Conservation (phyloP, 2,888 invertebrate species). For the Ophion slaviceki region DNA sequence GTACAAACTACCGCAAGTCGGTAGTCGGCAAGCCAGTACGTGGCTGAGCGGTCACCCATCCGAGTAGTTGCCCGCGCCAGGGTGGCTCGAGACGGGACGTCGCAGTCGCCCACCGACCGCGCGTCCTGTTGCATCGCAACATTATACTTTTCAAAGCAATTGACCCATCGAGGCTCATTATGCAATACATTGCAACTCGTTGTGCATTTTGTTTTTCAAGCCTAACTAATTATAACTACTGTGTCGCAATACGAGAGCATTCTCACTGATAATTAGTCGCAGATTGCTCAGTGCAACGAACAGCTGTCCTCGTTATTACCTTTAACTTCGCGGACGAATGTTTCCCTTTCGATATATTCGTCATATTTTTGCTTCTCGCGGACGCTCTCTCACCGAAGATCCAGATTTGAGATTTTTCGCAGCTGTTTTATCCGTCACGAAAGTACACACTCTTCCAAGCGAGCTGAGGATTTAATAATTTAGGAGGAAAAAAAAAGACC, state of each 20-base stretch:
- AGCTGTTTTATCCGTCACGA: neutral
- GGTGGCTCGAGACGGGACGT: neutral
- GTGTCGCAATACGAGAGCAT: slow-evolving; percentile 16
- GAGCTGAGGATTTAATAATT: neutral
- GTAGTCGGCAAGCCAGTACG: neutral
- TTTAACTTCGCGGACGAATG: slow-evolving; percentile 85
- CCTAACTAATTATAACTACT: slow-evolving; percentile 37
- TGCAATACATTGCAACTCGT: slow-evolving; percentile 2
- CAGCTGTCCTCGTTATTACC: slow-evolving; percentile 80
- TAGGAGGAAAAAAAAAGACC: neutral
- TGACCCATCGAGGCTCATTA: slow-evolving; percentile 14
- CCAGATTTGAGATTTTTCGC: neutral
- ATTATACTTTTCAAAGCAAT: neutral
- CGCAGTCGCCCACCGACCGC: neutral
- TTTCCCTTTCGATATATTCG: slow-evolving; percentile 85
- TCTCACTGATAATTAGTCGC: slow-evolving; percentile 22
- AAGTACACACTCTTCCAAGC: neutral
- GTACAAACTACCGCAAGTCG: neutral
- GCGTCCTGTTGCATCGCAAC: neutral
- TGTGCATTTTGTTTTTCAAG: slow-evolving; percentile 27
- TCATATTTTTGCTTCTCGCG: slow-evolving; percentile 81
- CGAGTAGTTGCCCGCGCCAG: neutral
- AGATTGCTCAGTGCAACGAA: slow-evolving; percentile 43
- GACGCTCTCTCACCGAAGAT: neutral
- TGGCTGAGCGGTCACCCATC: neutral